Percentiles rank a stretch among this genome's conserved stretches.
These are phyloP conservation scores for Mesembrinibis cayennensis DNA, from an alignment of 2,113 vertebrate genomes.

Conservation along the genomic window DNA sequence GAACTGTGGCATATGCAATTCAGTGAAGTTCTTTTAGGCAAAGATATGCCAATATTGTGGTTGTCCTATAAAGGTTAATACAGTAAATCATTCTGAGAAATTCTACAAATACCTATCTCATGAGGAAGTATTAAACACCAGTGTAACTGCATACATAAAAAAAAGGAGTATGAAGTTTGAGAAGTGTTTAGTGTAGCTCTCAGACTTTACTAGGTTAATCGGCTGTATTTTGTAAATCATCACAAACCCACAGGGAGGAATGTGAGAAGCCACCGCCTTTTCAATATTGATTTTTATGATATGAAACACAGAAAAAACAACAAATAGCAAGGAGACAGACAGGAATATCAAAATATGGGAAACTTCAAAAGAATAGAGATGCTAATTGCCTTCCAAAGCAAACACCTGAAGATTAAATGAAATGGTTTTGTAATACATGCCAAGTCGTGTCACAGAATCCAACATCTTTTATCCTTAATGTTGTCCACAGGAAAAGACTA, in stretches of 20 bases:
- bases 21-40: not conserved
- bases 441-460: not conserved
- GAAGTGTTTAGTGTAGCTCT: not conserved
- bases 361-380: not conserved
- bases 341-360: not conserved
- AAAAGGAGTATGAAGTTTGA: not conserved
- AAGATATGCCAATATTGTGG: not conserved
- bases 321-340: not conserved
- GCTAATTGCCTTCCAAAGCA: constrained; percentile 12
- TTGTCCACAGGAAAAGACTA: not conserved
- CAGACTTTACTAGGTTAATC: not conserved
- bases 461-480: not conserved
- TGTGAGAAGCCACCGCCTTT: not conserved
- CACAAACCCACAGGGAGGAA: not conserved
- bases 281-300: not conserved
- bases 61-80: not conserved
- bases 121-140: not conserved
- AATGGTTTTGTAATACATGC: not conserved
- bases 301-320: not conserved
- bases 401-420: not conserved
- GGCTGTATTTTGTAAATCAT: not conserved
- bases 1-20: not conserved
- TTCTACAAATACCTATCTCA: not conserved
- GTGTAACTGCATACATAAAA: not conserved
- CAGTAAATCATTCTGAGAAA: not conserved